Conservation (phyloP, 2,113 vertebrate genomes). For the Pluvialis apricaria region DNA sequence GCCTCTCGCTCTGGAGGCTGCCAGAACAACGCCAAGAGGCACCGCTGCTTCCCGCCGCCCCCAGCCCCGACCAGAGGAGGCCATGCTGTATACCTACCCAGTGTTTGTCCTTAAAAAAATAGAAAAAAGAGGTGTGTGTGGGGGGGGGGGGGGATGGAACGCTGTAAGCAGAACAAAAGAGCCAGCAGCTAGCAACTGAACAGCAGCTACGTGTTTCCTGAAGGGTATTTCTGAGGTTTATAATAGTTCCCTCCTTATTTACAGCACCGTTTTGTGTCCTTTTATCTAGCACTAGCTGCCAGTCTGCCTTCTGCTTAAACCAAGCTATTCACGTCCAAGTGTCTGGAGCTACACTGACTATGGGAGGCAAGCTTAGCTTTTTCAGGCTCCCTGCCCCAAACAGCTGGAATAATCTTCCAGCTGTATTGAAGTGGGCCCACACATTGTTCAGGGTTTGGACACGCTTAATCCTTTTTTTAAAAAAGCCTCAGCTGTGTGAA, state of each 20-base stretch:
- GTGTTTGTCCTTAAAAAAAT: background rate
- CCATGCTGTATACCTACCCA: background rate
- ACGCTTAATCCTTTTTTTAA: slow-evolving; percentile 22
- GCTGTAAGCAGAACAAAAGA: background rate
- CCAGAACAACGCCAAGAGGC: background rate
- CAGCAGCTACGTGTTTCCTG: background rate
- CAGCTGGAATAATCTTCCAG: slow-evolving; percentile 58
- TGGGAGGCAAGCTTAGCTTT: background rate
- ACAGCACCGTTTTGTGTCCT: background rate
- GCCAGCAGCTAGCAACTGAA: background rate
- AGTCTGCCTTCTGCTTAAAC: slow-evolving; percentile 29
- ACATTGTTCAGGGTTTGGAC: background rate
- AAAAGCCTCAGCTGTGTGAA: background rate
- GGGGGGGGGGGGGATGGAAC: too few relatives aligned
- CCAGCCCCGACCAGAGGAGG: fast-evolving
- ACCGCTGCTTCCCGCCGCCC: background rate
- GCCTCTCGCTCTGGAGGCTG: background rate
- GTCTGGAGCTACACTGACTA: background rate
- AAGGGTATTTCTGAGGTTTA: slow-evolving; percentile 6
- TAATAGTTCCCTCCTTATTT: background rate
- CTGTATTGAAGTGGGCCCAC: background rate
- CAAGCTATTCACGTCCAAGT: background rate
- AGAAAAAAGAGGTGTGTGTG: too few relatives aligned
- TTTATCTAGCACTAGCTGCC: background rate
- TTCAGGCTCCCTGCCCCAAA: background rate